Evolutionary conservation across 2,888 invertebrate genomes (phyloP).

Genomic region (Euzophera pinguis): DNA sequence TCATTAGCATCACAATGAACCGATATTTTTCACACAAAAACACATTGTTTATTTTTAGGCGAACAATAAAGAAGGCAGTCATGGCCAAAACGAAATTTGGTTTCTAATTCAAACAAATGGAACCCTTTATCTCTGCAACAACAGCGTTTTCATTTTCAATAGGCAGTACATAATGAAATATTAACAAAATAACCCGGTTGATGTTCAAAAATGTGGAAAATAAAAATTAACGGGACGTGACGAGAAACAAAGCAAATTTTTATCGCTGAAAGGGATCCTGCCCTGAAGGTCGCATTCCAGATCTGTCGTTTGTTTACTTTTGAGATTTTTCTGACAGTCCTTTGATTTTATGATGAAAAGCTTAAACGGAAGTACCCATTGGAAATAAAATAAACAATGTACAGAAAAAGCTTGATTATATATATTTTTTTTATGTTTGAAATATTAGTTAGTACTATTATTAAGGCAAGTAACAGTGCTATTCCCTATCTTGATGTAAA

Average conservation of each 20-base stretch:
- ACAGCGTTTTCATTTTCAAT: constrained; percentile 54
- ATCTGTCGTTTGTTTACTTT: constrained; percentile 16
- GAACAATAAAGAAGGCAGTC: constrained; percentile 46
- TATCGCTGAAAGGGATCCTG: constrained; percentile 66
- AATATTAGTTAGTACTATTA: no score
- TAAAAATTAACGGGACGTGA: constrained; percentile 70
- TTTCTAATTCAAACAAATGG: constrained; percentile 54
- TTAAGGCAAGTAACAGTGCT: no score
- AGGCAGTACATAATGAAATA: constrained; percentile 59
- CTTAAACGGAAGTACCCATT: no score
- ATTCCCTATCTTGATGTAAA: no score
- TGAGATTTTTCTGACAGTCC: neutral
- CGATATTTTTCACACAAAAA: constrained; percentile 34
- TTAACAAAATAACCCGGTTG: constrained; percentile 57
- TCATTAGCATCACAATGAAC: constrained; percentile 28
- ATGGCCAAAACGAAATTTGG: constrained; percentile 50
- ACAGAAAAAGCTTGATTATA: no score
- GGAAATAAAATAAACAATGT: no score
- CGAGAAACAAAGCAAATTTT: constrained; percentile 69
- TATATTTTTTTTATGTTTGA: no score
- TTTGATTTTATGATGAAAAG: no score
- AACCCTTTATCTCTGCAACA: constrained; percentile 53
- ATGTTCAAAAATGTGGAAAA: constrained; percentile 51
- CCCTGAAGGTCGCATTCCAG: constrained; percentile 50
- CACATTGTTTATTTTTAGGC: constrained; percentile 40